phyloP scores from a whole-genome alignment of 2,888 invertebrate species.

The Spodoptera exigua region DNA sequence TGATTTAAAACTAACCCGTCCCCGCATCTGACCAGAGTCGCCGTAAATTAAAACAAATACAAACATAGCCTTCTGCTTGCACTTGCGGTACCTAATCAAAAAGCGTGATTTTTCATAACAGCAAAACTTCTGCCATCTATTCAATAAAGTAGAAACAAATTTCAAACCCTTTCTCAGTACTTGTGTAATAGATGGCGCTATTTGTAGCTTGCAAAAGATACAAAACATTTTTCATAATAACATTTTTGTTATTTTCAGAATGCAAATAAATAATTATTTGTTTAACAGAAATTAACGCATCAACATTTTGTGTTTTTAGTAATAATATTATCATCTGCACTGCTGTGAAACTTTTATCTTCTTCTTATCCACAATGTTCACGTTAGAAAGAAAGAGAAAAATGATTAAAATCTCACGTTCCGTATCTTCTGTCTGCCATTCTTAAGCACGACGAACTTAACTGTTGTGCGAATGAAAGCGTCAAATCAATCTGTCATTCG shows the following conservation, averaged over 20 bases:
- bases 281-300: background rate
- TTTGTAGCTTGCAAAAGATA: too few species aligned
- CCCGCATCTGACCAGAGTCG: too few species aligned
- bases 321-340: constrained; percentile 34
- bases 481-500: constrained; percentile 51
- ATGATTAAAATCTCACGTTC: background rate
- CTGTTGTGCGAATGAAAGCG: constrained; percentile 36
- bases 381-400: constrained; percentile 36
- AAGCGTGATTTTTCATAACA: too few species aligned
- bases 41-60: too few species aligned
- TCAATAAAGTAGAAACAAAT: background rate
- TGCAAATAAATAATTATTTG: background rate
- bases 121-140: constrained; percentile 19
- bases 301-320: background rate
- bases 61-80: too few species aligned
- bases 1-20: too few species aligned
- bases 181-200: constrained; percentile 18
- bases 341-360: constrained; percentile 33
- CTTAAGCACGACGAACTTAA: constrained; percentile 13
- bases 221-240: background rate
- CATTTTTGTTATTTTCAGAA: background rate
- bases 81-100: too few species aligned
- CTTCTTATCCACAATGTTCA: background rate
- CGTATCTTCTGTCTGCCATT: background rate
- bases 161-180: background rate